Conservation (phyloP, 2,113 vertebrate genomes). For the Eolophus roseicapilla region DNA sequence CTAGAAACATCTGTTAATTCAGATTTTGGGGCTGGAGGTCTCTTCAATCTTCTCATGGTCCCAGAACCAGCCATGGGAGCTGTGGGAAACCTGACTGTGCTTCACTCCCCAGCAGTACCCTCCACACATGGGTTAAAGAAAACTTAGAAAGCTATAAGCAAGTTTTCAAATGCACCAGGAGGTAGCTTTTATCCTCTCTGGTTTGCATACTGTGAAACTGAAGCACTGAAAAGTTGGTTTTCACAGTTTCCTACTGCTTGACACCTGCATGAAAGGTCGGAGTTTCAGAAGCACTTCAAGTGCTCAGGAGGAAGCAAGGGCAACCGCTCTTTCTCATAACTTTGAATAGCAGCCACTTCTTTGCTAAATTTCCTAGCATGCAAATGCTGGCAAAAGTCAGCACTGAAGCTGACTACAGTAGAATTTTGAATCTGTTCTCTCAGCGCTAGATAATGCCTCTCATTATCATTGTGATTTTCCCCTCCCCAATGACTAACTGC, state of each 20-base stretch:
- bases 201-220: neutral
- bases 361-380: neutral
- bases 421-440: neutral
- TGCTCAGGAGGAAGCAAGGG: neutral
- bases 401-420: neutral
- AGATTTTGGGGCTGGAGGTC: neutral
- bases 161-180: neutral
- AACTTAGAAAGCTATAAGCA: neutral
- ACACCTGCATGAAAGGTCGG: neutral
- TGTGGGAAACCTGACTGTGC: neutral
- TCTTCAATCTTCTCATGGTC: neutral
- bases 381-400: neutral
- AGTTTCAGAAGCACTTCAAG: neutral
- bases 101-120: rapidly evolving
- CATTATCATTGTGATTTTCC: neutral
- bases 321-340: neutral
- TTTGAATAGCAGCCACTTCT: neutral
- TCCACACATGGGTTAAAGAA: neutral
- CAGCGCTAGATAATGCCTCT: neutral
- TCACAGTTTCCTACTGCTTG: neutral
- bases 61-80: neutral
- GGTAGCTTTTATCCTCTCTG: neutral
- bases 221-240: neutral
- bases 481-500: neutral
- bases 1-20: neutral